These are phyloP conservation scores for Australoheros scitulus DNA, from an alignment of 2,113 vertebrate species.

Conservation along the genomic window DNA sequence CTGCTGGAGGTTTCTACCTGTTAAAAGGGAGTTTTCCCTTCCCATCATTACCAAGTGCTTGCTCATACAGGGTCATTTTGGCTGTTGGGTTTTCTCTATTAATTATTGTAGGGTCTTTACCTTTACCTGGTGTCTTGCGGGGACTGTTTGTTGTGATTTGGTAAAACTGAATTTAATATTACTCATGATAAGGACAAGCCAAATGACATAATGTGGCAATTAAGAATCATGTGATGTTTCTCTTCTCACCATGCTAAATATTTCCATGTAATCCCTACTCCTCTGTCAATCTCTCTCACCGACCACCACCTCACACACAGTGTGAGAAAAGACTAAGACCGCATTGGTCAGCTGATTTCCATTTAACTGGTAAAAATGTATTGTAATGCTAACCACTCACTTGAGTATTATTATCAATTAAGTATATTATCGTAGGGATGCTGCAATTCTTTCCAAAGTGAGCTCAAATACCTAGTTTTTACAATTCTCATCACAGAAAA, in stretches of 20 bases:
- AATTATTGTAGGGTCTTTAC: too few relatives aligned
- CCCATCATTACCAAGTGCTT: too few relatives aligned
- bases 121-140: too few relatives aligned
- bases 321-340: neutral
- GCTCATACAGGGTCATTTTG: too few relatives aligned
- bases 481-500: neutral
- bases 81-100: too few relatives aligned
- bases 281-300: too few relatives aligned
- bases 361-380: neutral
- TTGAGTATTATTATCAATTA: neutral
- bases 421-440: neutral
- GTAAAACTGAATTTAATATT: too few relatives aligned
- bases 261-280: accelerated
- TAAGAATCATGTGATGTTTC: neutral
- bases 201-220: too few relatives aligned
- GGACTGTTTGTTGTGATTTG: too few relatives aligned
- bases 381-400: neutral
- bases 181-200: too few relatives aligned
- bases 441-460: neutral
- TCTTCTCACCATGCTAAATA: neutral
- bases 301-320: neutral
- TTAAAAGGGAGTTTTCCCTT: too few relatives aligned
- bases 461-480: neutral
- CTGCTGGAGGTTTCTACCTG: too few relatives aligned
- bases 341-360: neutral